Conservation (phyloP, 2,888 invertebrate species). For the Adela reaumurella region DNA sequence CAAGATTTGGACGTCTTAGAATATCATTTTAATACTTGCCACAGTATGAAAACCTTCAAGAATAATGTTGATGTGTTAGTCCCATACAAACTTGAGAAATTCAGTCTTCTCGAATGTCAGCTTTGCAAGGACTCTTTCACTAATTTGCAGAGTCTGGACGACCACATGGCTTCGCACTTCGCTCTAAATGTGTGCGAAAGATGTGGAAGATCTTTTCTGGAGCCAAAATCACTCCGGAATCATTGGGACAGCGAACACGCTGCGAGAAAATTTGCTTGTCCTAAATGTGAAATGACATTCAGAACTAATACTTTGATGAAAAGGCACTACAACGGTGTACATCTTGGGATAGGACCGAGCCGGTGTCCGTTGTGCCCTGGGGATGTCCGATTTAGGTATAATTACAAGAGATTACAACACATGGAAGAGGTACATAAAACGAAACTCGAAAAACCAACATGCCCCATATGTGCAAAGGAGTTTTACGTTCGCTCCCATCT, state of each 20-base stretch:
- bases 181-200: neutral
- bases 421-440: no score
- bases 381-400: no score
- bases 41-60: slow-evolving; percentile 37
- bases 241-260: neutral
- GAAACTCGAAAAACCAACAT: no score
- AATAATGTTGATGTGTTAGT: slow-evolving; percentile 38
- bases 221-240: neutral
- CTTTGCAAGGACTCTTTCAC: slow-evolving; percentile 30
- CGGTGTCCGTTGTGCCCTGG: no score
- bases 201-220: no score
- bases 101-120: slow-evolving; percentile 37
- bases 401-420: no score
- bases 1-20: slow-evolving; percentile 34
- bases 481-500: no score
- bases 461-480: no score
- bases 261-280: slow-evolving; percentile 22
- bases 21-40: slow-evolving; percentile 32
- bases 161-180: slow-evolving; percentile 38
- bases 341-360: no score
- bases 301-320: neutral
- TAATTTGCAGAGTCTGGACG: slow-evolving; percentile 35
- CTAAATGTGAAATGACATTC: neutral
- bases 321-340: neutral
- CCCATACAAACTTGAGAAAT: slow-evolving; percentile 42